These are phyloP conservation scores for Halcyon chelicuti DNA, from an alignment of 2,797 vertebrate species.

Conservation along the genomic window DNA sequence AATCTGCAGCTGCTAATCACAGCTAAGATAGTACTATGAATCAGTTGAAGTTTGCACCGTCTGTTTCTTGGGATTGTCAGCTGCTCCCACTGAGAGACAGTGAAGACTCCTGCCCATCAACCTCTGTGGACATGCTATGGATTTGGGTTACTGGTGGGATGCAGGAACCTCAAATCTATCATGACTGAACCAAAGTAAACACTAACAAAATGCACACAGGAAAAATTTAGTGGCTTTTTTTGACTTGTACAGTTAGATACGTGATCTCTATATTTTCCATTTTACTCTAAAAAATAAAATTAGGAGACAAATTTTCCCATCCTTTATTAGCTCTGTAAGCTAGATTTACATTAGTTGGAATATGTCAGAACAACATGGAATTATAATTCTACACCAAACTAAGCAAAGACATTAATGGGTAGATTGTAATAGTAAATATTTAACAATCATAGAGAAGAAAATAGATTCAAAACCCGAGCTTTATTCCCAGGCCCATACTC, in stretches of 20 bases:
- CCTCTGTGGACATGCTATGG: background rate
- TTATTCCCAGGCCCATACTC: background rate
- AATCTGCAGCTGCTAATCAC: background rate
- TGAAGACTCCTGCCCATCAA: background rate
- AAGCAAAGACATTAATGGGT: background rate
- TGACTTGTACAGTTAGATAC: background rate
- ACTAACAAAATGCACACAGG: background rate
- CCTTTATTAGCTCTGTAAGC: background rate
- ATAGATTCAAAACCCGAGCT: background rate
- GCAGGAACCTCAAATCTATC: background rate
- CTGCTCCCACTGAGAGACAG: background rate
- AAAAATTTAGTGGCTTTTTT: background rate
- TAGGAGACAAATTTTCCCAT: background rate
- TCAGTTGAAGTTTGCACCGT: background rate
- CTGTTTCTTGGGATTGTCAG: background rate
- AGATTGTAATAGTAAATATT: background rate
- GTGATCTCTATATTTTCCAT: background rate
- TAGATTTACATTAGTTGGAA: background rate
- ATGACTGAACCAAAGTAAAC: background rate
- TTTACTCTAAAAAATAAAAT: background rate
- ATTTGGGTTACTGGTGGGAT: background rate
- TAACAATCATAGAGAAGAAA: background rate
- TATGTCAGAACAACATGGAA: background rate
- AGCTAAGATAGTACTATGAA: background rate
- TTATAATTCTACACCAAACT: background rate